Conservation (phyloP, 2,113 vertebrate species). For the Bujurquina vittata region DNA sequence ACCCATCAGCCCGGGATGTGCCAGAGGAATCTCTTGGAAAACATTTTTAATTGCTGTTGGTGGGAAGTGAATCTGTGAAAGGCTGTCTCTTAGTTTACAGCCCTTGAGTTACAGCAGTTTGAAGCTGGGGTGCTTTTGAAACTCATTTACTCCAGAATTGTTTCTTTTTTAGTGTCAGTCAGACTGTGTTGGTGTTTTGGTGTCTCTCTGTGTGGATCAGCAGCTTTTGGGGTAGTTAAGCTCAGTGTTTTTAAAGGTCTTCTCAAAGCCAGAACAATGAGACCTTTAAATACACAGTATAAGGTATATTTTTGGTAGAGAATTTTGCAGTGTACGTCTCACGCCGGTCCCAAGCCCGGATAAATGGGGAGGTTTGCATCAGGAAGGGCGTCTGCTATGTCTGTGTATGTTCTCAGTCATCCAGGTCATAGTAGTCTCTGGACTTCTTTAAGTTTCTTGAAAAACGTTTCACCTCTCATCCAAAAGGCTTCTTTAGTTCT, state of each 20-base stretch:
- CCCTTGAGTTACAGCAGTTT: neutral
- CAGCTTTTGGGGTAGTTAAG: neutral
- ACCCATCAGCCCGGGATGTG: constrained; percentile 19
- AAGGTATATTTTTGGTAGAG: neutral
- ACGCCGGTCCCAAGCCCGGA: neutral
- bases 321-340: neutral
- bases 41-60: constrained; percentile 49
- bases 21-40: neutral
- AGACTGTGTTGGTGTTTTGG: neutral
- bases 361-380: neutral
- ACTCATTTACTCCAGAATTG: neutral
- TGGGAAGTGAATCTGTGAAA: neutral
- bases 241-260: neutral
- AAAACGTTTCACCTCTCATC: too few relatives aligned
- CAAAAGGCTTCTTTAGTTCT: too few relatives aligned
- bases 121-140: neutral
- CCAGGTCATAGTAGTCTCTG: too few relatives aligned
- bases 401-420: too few relatives aligned
- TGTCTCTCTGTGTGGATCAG: neutral
- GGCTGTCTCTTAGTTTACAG: neutral
- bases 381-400: neutral
- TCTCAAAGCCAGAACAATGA: neutral
- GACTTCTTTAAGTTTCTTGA: too few relatives aligned
- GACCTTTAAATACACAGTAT: neutral
- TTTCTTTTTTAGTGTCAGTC: constrained; percentile 35